Evolutionary conservation across 2,888 invertebrate species (phyloP).

Genomic region (Hyles lineata): DNA sequence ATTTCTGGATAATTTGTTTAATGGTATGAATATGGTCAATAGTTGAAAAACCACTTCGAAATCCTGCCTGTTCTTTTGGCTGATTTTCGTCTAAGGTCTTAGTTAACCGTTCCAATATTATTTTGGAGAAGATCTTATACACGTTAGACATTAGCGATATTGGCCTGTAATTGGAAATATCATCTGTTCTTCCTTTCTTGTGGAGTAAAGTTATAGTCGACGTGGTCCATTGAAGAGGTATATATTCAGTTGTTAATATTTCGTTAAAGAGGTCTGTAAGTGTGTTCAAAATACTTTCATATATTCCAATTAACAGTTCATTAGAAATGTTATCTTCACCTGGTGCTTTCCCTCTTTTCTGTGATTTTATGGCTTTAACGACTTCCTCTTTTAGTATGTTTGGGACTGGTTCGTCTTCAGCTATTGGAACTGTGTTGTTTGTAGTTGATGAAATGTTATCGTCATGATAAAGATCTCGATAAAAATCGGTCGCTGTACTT

Average conservation of each 20-base stretch:
- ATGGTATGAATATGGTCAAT: conserved; percentile 39
- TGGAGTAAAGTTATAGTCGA: conserved; percentile 40
- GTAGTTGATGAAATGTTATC: neutral
- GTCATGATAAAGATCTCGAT: conserved; percentile 27
- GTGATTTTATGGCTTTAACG: conserved; percentile 30
- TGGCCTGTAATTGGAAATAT: conserved; percentile 41
- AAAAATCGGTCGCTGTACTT: conserved; percentile 31
- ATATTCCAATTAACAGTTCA: neutral
- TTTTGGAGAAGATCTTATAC: conserved; percentile 41
- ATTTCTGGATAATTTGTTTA: conserved; percentile 29
- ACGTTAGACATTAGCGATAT: conserved; percentile 41
- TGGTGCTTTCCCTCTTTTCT: conserved; percentile 34
- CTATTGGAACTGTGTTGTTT: neutral
- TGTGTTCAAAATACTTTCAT: neutral
- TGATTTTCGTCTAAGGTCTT: conserved; percentile 39
- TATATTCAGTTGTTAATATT: conserved; percentile 37
- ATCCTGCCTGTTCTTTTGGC: conserved; percentile 43
- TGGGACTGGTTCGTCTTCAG: neutral
- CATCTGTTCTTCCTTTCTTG: conserved; percentile 41
- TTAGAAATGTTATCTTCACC: conserved; percentile 30
- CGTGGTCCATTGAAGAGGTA: conserved; percentile 40
- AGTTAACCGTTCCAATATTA: conserved; percentile 35
- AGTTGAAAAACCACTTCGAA: conserved; percentile 37
- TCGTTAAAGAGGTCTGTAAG: conserved; percentile 37
- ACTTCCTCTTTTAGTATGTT: conserved; percentile 33